A percentile compares a stretch with the other conserved stretches of the same genome.
Evolutionary conservation across 2,113 vertebrate species (phyloP).

Genomic region (Chloebia gouldiae): DNA sequence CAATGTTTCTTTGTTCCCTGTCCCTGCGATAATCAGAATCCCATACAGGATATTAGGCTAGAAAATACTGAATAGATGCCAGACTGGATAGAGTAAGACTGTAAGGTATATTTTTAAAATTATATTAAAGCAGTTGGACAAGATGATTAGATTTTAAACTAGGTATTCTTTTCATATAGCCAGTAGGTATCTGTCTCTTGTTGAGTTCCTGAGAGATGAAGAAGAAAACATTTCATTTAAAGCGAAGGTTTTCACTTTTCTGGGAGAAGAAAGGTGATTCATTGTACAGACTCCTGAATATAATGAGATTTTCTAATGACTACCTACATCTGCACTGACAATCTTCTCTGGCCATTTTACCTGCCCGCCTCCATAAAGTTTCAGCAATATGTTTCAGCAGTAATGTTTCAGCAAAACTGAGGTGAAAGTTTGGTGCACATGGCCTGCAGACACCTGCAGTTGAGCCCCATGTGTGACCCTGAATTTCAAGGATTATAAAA

Average conservation of each 20-base stretch:
- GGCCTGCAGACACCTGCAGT: not conserved
- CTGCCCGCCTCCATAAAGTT: not conserved
- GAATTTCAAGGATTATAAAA: not conserved
- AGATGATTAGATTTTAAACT: conserved; percentile 46
- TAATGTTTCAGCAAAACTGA: not conserved
- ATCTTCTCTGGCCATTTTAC: not conserved
- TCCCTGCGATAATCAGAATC: not conserved
- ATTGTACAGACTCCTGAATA: conserved; percentile 21
- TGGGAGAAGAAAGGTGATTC: conserved; percentile 15
- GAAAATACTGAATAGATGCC: conserved; percentile 40
- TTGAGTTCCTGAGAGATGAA: conserved; percentile 27
- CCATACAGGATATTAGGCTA: conserved; percentile 53
- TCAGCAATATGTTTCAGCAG: not conserved
- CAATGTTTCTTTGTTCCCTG: conserved; percentile 42
- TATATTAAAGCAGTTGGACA: conserved; percentile 41
- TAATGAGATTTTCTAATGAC: conserved; percentile 58
- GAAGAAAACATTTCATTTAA: conserved; percentile 50
- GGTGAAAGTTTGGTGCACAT: not conserved
- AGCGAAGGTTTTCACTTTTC: conserved; percentile 25
- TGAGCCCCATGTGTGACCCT: not conserved
- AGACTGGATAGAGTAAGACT: conserved; percentile 22
- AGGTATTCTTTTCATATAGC: not conserved
- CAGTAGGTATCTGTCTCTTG: not conserved
- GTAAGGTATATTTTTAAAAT: conserved; percentile 44
- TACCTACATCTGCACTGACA: conserved; percentile 19